Conservation (phyloP, 2,888 invertebrate species). For the Brenthis ino region DNA sequence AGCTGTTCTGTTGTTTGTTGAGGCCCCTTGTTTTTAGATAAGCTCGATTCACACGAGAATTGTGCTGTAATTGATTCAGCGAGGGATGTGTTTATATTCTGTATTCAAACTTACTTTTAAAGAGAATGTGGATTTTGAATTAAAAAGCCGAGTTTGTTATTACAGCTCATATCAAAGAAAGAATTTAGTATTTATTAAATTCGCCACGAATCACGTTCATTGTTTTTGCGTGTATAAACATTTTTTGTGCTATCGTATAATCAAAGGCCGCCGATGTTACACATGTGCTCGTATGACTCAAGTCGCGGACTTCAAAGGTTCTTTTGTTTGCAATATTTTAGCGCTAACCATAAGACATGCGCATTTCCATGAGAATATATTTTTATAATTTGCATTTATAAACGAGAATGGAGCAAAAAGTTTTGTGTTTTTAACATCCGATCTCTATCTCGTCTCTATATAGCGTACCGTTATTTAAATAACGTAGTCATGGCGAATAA, state of each 20-base stretch:
- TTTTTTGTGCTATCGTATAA: slow-evolving; percentile 49
- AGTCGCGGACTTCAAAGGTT: slow-evolving; percentile 54
- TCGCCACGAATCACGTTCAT: slow-evolving; percentile 4
- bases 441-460: background rate
- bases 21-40: slow-evolving; percentile 20
- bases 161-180: slow-evolving; percentile 6
- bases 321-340: slow-evolving; percentile 30
- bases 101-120: no score
- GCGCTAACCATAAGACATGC: background rate
- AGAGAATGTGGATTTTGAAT: no score
- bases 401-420: background rate
- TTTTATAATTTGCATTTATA: slow-evolving; percentile 6
- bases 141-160: no score
- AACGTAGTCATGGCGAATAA: background rate
- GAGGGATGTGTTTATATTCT: background rate
- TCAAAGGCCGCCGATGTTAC: slow-evolving; percentile 25
- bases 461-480: slow-evolving; percentile 2
- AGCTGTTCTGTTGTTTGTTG: slow-evolving; percentile 34
- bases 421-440: background rate
- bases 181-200: slow-evolving; percentile 4
- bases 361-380: slow-evolving; percentile 3
- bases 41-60: slow-evolving; percentile 14
- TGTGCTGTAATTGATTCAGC: background rate
- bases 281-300: slow-evolving; percentile 24
- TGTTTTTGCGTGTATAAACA: slow-evolving; percentile 22